Percentiles rank a stretch among this genome's conserved stretches.
Conservation (phyloP, 2,888 invertebrate genomes). For the Oligia fasciuncula region DNA sequence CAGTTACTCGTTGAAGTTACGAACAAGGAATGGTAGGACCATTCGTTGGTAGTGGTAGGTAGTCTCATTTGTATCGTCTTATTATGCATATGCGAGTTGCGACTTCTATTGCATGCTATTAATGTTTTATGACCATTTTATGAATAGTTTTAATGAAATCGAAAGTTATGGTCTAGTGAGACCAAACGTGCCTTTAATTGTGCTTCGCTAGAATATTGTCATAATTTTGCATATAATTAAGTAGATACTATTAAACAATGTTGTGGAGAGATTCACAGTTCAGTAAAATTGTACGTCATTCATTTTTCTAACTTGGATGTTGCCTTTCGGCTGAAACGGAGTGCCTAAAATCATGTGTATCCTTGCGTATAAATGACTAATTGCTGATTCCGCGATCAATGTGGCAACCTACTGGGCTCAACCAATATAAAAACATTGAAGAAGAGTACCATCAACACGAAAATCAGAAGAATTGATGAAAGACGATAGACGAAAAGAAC, state of each 20-base stretch:
- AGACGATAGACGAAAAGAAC: no score
- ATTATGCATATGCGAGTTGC: slow-evolving; percentile 29
- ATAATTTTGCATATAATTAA: slow-evolving; percentile 28
- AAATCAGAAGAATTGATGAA: no score
- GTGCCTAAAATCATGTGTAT: not conserved
- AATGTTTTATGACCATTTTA: slow-evolving; percentile 43
- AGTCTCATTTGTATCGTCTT: slow-evolving; percentile 20
- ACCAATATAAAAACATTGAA: no score
- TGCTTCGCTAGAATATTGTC: slow-evolving; percentile 12
- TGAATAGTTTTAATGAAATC: slow-evolving; percentile 43
- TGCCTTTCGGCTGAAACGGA: not conserved
- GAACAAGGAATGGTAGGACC: not conserved
- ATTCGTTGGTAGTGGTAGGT: not conserved
- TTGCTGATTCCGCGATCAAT: no score
- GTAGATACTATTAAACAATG: not conserved
- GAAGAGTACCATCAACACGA: no score
- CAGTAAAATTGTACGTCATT: not conserved
- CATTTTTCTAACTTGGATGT: not conserved
- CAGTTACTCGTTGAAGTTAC: slow-evolving; percentile 6
- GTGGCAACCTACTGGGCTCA: no score
- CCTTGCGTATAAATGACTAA: not conserved
- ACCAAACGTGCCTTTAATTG: slow-evolving; percentile 35
- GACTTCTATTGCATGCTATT: slow-evolving; percentile 42
- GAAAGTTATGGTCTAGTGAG: slow-evolving; percentile 39
- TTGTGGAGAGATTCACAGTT: not conserved